Base-by-base conservation (phyloP, 2,888 invertebrate genomes). In the Polietes domitor region DNA sequence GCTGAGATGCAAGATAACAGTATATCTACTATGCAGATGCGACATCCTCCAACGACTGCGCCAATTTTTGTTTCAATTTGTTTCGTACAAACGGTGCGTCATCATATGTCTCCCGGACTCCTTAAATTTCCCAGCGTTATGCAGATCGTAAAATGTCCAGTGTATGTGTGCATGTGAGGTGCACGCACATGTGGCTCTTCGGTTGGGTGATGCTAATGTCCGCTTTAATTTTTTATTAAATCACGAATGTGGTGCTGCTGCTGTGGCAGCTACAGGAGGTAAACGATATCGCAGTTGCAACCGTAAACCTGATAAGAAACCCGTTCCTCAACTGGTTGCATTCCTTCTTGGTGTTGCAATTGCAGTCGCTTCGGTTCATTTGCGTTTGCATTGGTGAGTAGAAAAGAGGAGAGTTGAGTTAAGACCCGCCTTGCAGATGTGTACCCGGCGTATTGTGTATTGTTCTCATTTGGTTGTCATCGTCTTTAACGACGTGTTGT, bases 231-330 rank as follows among this genome's bases (percentile, higher is more conserved):
- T 37, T 80, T 76, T 77, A 80, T 74, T 82, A 80, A 80, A 80
- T 77, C 77, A 78, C 65, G 71, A 81, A 78, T 79, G 73, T 65
- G 76, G 58, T 47, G 79, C 72, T 26, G 43, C 75, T 17, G 47
- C 68, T 73, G 76, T 72, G 37, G 58, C 70, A 26, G 55, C 79
- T 79, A 74, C 71, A 83, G 77, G 77, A 81, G 74, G 80, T 74
- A 80, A 83, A 80, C 83, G 85, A 75, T 85, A 85, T 81, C 73
- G 77, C 86, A 85, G 85, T 85, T 87, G 86, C 85, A 87, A 83
- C 86, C 81, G 86, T 87, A 78, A 84, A 83, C 82, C 80, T 86
- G 86, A 87, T 87, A 87, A 86, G 85, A 77, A 82, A 80, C 80
- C 72, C 43, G 75, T 75, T 78, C 70, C 50, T 58, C 65, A 41